Evolutionary conservation across 2,797 vertebrate species (phyloP), one percentile per base, ranked within the genome.

Genomic region (Rousettus madagascariensis): DNA sequence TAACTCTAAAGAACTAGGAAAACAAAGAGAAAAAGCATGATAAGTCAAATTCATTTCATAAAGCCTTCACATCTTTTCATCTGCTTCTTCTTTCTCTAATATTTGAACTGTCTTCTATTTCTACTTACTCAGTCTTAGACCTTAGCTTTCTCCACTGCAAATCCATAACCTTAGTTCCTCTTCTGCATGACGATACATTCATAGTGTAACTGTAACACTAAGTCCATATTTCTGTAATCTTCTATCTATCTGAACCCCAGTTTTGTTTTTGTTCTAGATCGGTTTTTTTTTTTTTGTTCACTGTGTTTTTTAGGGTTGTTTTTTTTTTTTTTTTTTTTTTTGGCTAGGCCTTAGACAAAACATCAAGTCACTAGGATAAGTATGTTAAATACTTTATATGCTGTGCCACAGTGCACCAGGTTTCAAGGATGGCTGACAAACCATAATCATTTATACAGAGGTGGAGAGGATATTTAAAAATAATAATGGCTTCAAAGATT

Each of bases 381-480:
- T 38, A 65, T 61, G 22, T 83, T 86, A 93, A 96, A 77, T 85
- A 78, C 20, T 87, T 90, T 78, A n/a, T 28, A 7, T 46, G 51
- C 51, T 92, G 66, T 91, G 16, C 53, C 46, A 86, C 43, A 85
- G 36, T 63, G 46, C 2, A 68, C 20, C 30, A 49, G 43, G n/a
- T 38, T 96, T 94, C 83, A 80, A 94, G 43, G 68, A 94, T 78
- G 16, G n/a, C 36, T 94, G 36, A 63, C 51, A 74, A 91, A 86
- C 9, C 12, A 71, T 75, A 80, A 72, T 59, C 30, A 53, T 86
- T 75, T 86, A 83, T 74, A 59, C 3, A 91, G 63, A 91, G 1
- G 17, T 51, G 6, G 46, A 72, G 22, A 75, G 19, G 38, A 51
- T 80, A 17, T 30, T 66, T 55, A 6, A 68, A 93, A 77, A 38